Base-by-base conservation (phyloP, 2,113 vertebrate genomes). In the Pardalotus punctatus region DNA sequence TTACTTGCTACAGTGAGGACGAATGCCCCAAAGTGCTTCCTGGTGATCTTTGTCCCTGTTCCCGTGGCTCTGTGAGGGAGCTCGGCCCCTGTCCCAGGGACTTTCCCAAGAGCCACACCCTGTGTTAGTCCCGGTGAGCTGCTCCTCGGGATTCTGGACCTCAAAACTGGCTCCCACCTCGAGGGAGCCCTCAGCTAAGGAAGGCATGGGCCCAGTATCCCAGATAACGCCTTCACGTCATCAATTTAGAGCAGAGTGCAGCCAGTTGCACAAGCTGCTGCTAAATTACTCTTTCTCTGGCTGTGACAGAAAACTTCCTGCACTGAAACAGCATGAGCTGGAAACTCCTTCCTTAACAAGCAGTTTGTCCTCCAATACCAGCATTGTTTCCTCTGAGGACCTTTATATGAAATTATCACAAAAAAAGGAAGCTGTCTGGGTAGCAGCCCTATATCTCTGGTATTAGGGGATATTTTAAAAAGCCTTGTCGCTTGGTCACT, bases 201-300 rank as follows among this genome's bases (percentile, higher is more conserved):
- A 60, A 72, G 86, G 12, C 24, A 1, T 21, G 60, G 81, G 38
- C 72, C 57, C 9, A 1, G 45, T 13, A 7, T 62, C 82, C 50
- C 13, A 54, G 67, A 31, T 53, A 76, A 72, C 15, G 42, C 47
- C 35, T 19, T 62, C 20, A 0, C 38, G 66, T 58, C 76, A n/a
- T 73, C 66, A 78, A 24, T 77, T 72, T 28, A 77, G 72, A 64
- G 22, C 58, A 51, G 58, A 91, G 53, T 7, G 56, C 83, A 82
- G 73, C 81, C 77, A 67, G 25, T 76, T 84, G 89, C 65, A 76
- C 86, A 79, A 64, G 53, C 73, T 74, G 72, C 80, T 85, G 70
- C 77, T 91, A 43, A 81, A 42, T 91, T 84, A 77, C 82, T 88
- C 61, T 56, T 74, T 79, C 73, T 87, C 45, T 61, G 60, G 70